These are phyloP conservation scores for Probosciger aterrimus DNA, from an alignment of 2,113 vertebrate species.

Conservation along the genomic window DNA sequence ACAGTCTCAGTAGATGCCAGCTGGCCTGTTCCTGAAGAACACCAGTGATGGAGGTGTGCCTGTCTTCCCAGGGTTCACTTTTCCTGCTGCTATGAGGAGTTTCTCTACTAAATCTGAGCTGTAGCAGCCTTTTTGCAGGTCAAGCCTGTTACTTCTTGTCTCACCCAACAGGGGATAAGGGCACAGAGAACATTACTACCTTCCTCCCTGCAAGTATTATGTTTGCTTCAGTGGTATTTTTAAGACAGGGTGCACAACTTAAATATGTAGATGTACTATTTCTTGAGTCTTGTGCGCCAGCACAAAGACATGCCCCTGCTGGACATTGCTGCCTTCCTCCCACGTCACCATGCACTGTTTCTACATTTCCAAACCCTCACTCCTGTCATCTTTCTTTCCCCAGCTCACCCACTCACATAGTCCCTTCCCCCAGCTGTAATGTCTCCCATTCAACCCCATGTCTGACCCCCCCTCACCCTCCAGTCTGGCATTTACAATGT, in stretches of 20 bases:
- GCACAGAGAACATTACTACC: background rate
- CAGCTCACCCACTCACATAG: background rate
- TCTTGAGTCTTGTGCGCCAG: background rate
- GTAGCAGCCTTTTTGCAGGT: background rate
- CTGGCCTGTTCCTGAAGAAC: background rate
- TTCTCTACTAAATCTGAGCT: background rate
- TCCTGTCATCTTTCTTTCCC: background rate
- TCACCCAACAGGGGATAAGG: background rate
- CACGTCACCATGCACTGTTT: accelerated
- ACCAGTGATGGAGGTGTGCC: background rate
- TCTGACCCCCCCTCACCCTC: background rate
- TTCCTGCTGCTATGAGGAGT: background rate
- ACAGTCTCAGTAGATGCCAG: background rate
- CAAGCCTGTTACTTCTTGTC: background rate
- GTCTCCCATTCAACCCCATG: background rate
- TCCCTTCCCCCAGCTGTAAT: background rate
- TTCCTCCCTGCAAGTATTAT: background rate
- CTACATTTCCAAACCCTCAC: background rate
- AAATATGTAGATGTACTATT: background rate
- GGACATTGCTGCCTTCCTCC: accelerated
- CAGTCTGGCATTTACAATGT: accelerated
- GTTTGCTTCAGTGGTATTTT: background rate
- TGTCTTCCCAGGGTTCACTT: background rate
- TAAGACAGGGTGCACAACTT: background rate
- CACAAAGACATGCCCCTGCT: background rate